phyloP scores from a whole-genome alignment of 2,888 invertebrate species.

The Clostera curtula region DNA sequence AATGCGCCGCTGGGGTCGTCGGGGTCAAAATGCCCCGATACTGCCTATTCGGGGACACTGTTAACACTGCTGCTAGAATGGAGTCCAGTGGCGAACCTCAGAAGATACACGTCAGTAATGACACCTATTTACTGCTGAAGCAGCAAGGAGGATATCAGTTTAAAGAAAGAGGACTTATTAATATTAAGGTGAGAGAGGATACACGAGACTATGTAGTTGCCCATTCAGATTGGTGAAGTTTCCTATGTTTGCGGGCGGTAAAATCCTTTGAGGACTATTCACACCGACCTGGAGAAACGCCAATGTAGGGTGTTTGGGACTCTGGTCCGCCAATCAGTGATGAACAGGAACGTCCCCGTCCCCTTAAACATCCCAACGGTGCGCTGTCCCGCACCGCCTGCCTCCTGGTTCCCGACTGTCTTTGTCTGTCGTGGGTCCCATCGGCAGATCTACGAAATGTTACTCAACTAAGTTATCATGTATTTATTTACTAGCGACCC shows the following conservation, averaged over 20 bases:
- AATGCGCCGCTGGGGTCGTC: slow-evolving; percentile 88
- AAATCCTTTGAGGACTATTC: no score
- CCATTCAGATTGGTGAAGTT: no score
- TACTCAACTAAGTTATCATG: no score
- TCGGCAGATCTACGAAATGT: no score
- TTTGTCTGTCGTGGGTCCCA: no score
- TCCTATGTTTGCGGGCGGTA: no score
- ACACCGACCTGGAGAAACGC: no score
- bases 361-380: no score
- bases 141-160: slow-evolving; percentile 82
- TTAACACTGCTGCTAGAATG: slow-evolving; percentile 88
- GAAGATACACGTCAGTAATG: slow-evolving; percentile 84
- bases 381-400: no score
- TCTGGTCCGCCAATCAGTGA: not conserved
- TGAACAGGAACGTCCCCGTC: not conserved
- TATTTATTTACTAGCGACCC: no score
- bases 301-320: not conserved
- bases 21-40: slow-evolving; percentile 89
- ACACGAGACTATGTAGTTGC: no score
- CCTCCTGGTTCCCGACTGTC: no score
- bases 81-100: slow-evolving; percentile 85
- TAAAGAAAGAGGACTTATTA: slow-evolving; percentile 82
- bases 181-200: slow-evolving; percentile 84
- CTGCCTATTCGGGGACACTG: slow-evolving; percentile 89
- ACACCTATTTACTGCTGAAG: slow-evolving; percentile 79